Evolutionary conservation across 2,797 vertebrate genomes (phyloP), one percentile per base, ranked within the genome.

Genomic region (Bovichtus variegatus): DNA sequence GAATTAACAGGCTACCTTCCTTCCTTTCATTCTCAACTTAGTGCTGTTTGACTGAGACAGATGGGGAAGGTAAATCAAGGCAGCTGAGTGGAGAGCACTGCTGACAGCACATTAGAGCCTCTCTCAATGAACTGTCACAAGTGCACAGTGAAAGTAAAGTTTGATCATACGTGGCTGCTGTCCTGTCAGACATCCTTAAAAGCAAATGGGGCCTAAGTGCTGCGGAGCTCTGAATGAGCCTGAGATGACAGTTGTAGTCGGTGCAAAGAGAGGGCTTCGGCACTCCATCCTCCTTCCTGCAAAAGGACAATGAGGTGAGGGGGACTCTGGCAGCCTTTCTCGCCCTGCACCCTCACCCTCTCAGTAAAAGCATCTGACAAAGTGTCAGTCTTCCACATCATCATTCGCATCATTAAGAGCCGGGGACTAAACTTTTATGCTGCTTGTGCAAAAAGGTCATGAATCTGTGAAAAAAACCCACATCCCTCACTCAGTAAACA

Each of bases 111-210:
- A 95, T 95, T 96, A 96, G 91, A 94, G 92, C 92, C 89, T 93
- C 92, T 93, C 93, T 92, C 90, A 93, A 94, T 93, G 89, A 94
- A 94, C 94, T 95, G 94, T 94, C 95, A 96, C 91, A 89, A 93
- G 93, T 89, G 91, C 91, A 89, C 84, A 85, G 87, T 83, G 87
- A 93, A 93, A 93, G 93, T 92, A 94, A 93, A 94, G 94, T 95
- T 94, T 95, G 93, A 95, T 95, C 92, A 93, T 91, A 95, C 86
- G 92, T 91, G 89, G 91, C 92, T 93, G 91, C 93, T 91, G 91
- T 93, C 94, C 94, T 95, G 94, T 94, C 95, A 95, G 93, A 95
- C 94, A 94, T 93, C 93, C 94, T 95, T 95, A 95, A 95, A 94
- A 95, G 94, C 94, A 95, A 95, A 95, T 94, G 93, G 94, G 93